A percentile compares a stretch with the other conserved stretches of the same genome.
Evolutionary conservation across 2,797 vertebrate genomes (phyloP).

Genomic region (Hypotaenidia okinawae): DNA sequence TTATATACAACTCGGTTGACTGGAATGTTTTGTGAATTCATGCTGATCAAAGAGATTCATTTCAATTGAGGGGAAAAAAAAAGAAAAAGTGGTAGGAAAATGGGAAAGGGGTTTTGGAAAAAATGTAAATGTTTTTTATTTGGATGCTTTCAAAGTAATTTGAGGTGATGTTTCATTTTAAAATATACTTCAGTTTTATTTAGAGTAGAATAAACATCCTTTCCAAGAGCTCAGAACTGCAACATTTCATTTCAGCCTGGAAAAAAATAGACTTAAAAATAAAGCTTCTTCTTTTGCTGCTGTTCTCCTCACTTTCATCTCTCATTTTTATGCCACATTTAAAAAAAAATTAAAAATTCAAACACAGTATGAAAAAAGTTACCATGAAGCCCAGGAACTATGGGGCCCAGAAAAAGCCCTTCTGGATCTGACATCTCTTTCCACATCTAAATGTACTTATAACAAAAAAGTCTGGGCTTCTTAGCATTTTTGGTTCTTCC

Average conservation of each 20-base stretch:
- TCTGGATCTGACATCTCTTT: neutral
- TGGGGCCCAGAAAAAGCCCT: fast-evolving
- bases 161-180: conserved; percentile 57
- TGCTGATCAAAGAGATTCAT: neutral
- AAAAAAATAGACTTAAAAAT: conserved; percentile 8
- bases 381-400: neutral
- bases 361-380: neutral
- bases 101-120: conserved; percentile 7
- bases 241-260: conserved; percentile 30
- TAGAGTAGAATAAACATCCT: conserved; percentile 62
- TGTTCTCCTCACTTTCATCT: neutral
- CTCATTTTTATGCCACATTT: neutral
- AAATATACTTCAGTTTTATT: conserved; percentile 64
- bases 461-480: neutral
- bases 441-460: neutral
- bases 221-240: neutral
- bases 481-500: neutral
- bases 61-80: neutral
- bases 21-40: conserved; percentile 11
- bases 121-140: conserved; percentile 53
- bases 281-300: neutral
- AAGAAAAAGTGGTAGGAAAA: neutral
- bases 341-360: neutral
- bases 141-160: conserved; percentile 48
- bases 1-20: neutral